Conservation (phyloP, 1,140 invertebrate species). For the Hermatobates lingyangjiaoensis region DNA sequence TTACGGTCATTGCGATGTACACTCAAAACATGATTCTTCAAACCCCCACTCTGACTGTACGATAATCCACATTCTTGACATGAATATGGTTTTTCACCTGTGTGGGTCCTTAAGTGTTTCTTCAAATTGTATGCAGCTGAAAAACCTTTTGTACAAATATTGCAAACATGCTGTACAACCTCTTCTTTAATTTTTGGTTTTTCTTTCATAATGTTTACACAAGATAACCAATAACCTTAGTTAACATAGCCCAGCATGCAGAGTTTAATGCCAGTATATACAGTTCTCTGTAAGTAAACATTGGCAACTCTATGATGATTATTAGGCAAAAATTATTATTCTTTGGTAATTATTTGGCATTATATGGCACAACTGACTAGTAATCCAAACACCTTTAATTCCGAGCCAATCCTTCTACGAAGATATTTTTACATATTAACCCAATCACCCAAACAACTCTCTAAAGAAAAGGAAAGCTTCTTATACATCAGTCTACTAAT, state of each 20-base stretch:
- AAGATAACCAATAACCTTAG: slow-evolving; percentile 1
- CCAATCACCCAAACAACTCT: too few relatives aligned
- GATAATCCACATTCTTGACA: slow-evolving; percentile 15
- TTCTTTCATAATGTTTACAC: slow-evolving; percentile 5
- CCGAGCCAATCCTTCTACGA: too few relatives aligned
- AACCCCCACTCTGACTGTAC: slow-evolving; percentile 23
- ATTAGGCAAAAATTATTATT: not conserved
- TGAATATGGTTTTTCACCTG: slow-evolving; percentile 21
- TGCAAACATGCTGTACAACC: slow-evolving; percentile 6
- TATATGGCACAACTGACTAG: too few relatives aligned
- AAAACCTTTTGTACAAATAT: slow-evolving; percentile 11
- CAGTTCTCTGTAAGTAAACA: not conserved
- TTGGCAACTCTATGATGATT: not conserved
- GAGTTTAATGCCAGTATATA: not conserved
- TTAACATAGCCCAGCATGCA: not conserved
- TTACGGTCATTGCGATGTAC: slow-evolving; percentile 12
- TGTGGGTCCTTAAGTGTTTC: slow-evolving; percentile 23
- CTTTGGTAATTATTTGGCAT: not conserved
- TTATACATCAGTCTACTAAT: too few relatives aligned
- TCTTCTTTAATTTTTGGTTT: slow-evolving; percentile 2
- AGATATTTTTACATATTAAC: too few relatives aligned
- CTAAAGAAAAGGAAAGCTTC: too few relatives aligned
- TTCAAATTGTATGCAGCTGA: slow-evolving; percentile 14
- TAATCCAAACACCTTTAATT: too few relatives aligned
- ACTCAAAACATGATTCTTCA: slow-evolving; percentile 13